Base-by-base conservation (phyloP, 2,797 vertebrate species). In the Notoglanidium macrostoma region DNA sequence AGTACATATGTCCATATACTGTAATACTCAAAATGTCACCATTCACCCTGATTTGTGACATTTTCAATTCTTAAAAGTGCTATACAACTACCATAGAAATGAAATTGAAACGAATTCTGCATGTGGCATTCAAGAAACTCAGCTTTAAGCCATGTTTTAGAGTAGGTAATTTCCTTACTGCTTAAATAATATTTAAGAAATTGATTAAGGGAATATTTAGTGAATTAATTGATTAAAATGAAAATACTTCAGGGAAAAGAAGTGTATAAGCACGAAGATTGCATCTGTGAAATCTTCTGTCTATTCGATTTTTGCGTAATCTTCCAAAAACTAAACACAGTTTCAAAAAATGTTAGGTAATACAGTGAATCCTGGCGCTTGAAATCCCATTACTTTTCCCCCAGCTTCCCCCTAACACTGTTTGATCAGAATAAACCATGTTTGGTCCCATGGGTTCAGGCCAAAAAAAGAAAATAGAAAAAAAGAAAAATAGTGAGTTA, bases 321-420 rank as follows among this genome's bases (percentile, higher is more conserved):
- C 23, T 61, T 9, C n/a, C 29, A n/a, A 81, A 72, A 46, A 73
- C 10, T 92, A 88, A n/a, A 92, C 90, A 93, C 93, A 93, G 91
- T 68, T 93, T 93, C 44, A 84, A 79, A 67, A 74, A 84, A 84
- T 55, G 67, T 86, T 73, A 76, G 68, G 65, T 61, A 74, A 77
- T 76, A 40, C 80, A 54, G 44, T 68, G 67, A 81, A 84, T 87
- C 73, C 32, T 10, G 70, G 81, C 85, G 84, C 68, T 84, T 49
- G 61, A 87, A 83, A 87, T 83, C 59, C 59, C 81, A 86, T 91
- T 91, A 78, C 54, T 77, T 81, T 84, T 44, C 63, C 83, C 23
- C 68, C 67, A 46, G 80, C n/a, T 44, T 85, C 73, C 79, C 51
- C 61, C 54, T 63, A 81, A 63, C 84, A 85, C 49, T 57, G 78